Conservation (phyloP, 2,797 vertebrate genomes). For the Acestrorhynchus altus region DNA sequence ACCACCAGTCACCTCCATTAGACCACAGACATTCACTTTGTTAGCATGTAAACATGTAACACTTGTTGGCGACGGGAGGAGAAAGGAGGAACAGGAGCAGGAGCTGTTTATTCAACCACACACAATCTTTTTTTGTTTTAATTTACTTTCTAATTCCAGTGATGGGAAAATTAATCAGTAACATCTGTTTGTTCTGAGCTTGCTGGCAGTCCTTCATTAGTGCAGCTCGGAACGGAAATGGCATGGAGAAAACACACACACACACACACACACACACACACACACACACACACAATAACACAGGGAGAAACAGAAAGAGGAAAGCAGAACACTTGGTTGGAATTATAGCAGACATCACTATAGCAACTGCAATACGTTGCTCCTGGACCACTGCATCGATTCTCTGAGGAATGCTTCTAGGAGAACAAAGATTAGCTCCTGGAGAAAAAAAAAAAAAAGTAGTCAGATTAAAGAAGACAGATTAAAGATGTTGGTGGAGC, state of each 20-base stretch:
- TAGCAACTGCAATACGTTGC: constrained; percentile 40
- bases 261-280: not conserved
- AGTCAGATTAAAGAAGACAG: too few species aligned
- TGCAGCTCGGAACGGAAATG: constrained; percentile 68
- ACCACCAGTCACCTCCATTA: constrained; percentile 50
- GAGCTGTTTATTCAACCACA: constrained; percentile 64
- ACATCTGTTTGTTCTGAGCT: constrained; percentile 79
- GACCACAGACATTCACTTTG: constrained; percentile 59
- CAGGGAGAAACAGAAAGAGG: not conserved
- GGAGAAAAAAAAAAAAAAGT: constrained; percentile 6
- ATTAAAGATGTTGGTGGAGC: too few species aligned
- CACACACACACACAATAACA: not conserved
- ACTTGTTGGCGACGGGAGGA: constrained; percentile 56
- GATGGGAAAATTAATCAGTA: constrained; percentile 80
- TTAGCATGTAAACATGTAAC: constrained; percentile 55
- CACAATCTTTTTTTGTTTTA: constrained; percentile 70
- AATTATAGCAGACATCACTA: constrained; percentile 53
- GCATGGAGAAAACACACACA: constrained; percentile 23
- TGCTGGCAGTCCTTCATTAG: constrained; percentile 80
- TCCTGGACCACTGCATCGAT: constrained; percentile 36
- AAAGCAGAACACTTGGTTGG: constrained; percentile 47
- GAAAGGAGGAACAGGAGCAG: constrained; percentile 43
- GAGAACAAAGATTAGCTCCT: constrained; percentile 18
- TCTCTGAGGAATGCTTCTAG: constrained; percentile 35
- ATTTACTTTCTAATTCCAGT: constrained; percentile 74